Evolutionary conservation across 2,797 vertebrate species (phyloP).

Genomic region (Chrysocyon brachyurus): DNA sequence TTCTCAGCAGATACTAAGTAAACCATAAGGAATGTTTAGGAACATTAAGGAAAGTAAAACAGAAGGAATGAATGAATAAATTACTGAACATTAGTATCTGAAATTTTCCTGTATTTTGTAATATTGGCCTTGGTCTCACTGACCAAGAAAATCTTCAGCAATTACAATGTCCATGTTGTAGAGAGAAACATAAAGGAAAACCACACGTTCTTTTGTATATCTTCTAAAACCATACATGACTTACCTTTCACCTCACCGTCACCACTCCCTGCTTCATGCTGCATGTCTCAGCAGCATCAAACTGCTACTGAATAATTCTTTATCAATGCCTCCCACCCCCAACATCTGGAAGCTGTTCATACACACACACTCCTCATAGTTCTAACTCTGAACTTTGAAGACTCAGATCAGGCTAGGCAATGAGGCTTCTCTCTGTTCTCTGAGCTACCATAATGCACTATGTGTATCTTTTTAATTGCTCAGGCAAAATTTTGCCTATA

Average conservation of each 20-base stretch:
- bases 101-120: conserved; percentile 19
- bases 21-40: neutral
- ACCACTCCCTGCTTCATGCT: neutral
- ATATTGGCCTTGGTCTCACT: neutral
- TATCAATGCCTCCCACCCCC: neutral
- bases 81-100: neutral
- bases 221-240: neutral
- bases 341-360: neutral
- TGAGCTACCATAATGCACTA: neutral
- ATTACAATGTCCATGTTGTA: neutral
- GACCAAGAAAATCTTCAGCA: conserved; percentile 36
- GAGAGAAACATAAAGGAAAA: neutral
- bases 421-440: neutral
- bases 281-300: neutral
- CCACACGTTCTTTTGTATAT: neutral
- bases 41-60: too few relatives aligned
- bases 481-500: neutral
- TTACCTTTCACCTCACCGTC: neutral
- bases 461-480: neutral
- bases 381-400: conserved; percentile 11
- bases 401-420: neutral
- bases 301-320: neutral
- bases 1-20: neutral
- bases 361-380: neutral
- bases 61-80: neutral